A percentile compares a stretch with the other conserved stretches of the same genome.
These are phyloP conservation scores for Drosophila picticornis DNA, from an alignment of 2,888 invertebrate genomes.

Conservation along the genomic window DNA sequence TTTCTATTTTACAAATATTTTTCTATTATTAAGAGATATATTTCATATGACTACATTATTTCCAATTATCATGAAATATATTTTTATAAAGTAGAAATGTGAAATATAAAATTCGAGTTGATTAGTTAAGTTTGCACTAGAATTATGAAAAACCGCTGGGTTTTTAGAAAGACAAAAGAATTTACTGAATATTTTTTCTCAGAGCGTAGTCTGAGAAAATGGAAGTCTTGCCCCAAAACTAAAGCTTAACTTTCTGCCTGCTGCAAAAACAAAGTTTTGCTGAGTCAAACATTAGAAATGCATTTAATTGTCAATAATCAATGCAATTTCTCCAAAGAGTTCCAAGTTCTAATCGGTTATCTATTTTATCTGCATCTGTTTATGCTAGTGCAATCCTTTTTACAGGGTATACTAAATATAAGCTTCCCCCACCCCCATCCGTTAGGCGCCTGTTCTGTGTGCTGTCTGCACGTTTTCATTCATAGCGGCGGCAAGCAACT, in stretches of 20 bases:
- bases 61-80: neutral
- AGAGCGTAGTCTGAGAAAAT: neutral
- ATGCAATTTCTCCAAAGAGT: neutral
- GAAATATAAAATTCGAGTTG: neutral
- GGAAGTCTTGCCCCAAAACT: neutral
- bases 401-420: neutral
- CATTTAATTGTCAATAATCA: neutral
- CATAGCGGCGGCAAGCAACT: slow-evolving; percentile 56
- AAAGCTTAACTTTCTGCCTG: neutral
- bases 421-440: neutral
- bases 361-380: neutral
- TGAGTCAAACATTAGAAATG: neutral
- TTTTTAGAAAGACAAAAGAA: neutral
- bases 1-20: too few species aligned
- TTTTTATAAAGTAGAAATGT: neutral
- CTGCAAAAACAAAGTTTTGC: neutral
- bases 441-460: slow-evolving; percentile 15
- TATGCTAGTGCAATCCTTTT: neutral
- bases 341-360: neutral
- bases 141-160: neutral
- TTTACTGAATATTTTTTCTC: neutral
- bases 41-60: neutral
- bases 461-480: slow-evolving; percentile 69
- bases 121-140: neutral
- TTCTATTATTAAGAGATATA: neutral